Evolutionary conservation across 2,888 invertebrate species (phyloP).

Genomic region (Eilema sororculum): DNA sequence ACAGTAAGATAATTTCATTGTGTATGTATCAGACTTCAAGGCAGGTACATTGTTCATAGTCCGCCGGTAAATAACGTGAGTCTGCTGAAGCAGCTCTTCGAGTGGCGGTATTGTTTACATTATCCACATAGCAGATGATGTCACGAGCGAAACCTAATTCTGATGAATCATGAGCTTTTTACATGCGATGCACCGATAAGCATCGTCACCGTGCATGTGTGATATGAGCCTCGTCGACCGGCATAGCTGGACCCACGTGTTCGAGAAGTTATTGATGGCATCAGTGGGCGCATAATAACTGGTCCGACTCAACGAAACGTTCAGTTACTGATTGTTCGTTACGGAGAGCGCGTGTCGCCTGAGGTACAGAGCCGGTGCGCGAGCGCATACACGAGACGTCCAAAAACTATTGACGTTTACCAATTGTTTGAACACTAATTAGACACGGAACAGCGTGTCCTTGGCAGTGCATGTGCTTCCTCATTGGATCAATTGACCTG

Average conservation of each 20-base stretch:
- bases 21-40: conserved; percentile 33
- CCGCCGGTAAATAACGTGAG: conserved; percentile 35
- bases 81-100: conserved; percentile 45
- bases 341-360: conserved; percentile 77
- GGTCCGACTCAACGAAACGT: conserved; percentile 73
- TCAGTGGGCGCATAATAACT: conserved; percentile 86
- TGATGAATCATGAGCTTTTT: conserved; percentile 84
- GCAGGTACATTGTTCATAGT: conserved; percentile 30
- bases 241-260: conserved; percentile 80
- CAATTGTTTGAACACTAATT: conserved; percentile 59
- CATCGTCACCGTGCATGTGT: conserved; percentile 67
- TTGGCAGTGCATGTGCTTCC: conserved; percentile 71
- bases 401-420: conserved; percentile 60
- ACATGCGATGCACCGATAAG: conserved; percentile 83
- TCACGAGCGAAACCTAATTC: conserved; percentile 79
- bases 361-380: conserved; percentile 69
- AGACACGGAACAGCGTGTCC: conserved; percentile 66
- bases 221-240: conserved; percentile 63
- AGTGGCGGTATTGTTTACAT: conserved; percentile 65
- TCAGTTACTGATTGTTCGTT: conserved; percentile 83
- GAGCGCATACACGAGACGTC: conserved; percentile 74
- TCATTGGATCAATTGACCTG: conserved; percentile 67
- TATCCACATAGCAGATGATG: conserved; percentile 75
- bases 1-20: conserved; percentile 36
- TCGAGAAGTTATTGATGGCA: conserved; percentile 79